phyloP scores from a whole-genome alignment of 2,113 vertebrate genomes.

The Pterocles burchelli region DNA sequence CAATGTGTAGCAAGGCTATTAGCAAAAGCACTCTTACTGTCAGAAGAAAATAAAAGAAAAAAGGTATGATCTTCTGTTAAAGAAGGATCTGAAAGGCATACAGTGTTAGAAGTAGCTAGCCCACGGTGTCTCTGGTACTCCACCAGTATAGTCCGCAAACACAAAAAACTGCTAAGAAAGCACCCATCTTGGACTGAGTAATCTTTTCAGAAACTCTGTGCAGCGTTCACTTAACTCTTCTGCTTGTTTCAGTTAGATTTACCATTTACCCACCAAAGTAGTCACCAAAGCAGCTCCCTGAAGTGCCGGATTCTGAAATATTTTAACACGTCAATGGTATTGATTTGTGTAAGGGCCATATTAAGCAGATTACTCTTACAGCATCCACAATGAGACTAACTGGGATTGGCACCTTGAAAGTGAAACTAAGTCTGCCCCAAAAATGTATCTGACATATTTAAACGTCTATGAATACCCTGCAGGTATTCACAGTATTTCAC shows the following conservation, averaged over 20 bases:
- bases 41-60: not conserved
- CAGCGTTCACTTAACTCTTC: rapidly evolving
- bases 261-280: not conserved
- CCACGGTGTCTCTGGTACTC: not conserved
- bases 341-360: not conserved
- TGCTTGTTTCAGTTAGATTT: not conserved
- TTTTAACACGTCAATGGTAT: not conserved
- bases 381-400: not conserved
- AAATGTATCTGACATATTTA: not conserved
- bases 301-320: not conserved
- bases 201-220: not conserved
- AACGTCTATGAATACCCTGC: not conserved
- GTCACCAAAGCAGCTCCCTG: not conserved
- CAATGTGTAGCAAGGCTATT: not conserved
- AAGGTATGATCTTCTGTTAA: not conserved
- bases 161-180: not conserved
- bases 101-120: not conserved
- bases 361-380: not conserved
- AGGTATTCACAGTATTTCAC: not conserved
- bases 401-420: not conserved
- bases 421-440: not conserved
- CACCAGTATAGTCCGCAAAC: not conserved
- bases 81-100: not conserved
- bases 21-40: not conserved
- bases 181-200: not conserved